These are phyloP conservation scores for Schrankia costaestrigalis DNA, from an alignment of 2,888 invertebrate species.

Conservation along the genomic window DNA sequence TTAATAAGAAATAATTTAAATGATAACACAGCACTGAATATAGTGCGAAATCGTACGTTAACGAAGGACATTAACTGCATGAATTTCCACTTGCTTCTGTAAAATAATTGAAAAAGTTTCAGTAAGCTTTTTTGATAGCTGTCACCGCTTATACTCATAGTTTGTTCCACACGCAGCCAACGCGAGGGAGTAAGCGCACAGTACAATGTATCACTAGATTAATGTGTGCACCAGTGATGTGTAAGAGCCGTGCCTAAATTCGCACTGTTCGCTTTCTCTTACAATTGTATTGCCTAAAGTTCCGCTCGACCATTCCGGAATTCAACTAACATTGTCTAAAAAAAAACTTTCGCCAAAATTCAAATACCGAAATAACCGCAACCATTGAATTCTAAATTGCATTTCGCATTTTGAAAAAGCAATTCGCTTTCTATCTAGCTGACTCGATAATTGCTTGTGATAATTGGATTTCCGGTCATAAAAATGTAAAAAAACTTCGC, in stretches of 20 bases:
- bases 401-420: slow-evolving; percentile 49
- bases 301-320: slow-evolving; percentile 15
- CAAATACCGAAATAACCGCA: slow-evolving; percentile 36
- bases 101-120: too few species aligned
- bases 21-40: too few species aligned
- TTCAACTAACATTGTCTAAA: slow-evolving; percentile 14
- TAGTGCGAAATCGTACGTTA: too few species aligned
- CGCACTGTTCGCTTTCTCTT: slow-evolving; percentile 11
- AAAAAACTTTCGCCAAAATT: slow-evolving; percentile 16
- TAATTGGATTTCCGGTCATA: slow-evolving; percentile 75
- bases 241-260: slow-evolving; percentile 35
- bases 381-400: slow-evolving; percentile 45
- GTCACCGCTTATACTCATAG: slow-evolving; percentile 20
- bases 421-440: slow-evolving; percentile 58
- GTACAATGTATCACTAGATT: slow-evolving; percentile 72
- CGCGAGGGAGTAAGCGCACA: slow-evolving; percentile 61
- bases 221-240: slow-evolving; percentile 65
- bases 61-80: too few species aligned
- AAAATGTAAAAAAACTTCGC: slow-evolving; percentile 64
- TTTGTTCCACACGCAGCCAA: slow-evolving; percentile 36
- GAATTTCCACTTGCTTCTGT: background rate
- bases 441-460: slow-evolving; percentile 73
- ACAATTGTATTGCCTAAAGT: slow-evolving; percentile 3
- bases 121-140: too few species aligned
- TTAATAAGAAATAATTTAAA: too few species aligned